These are phyloP conservation scores for Branchinecta lynchi DNA, from an alignment of 1,140 invertebrate genomes.

Conservation along the genomic window DNA sequence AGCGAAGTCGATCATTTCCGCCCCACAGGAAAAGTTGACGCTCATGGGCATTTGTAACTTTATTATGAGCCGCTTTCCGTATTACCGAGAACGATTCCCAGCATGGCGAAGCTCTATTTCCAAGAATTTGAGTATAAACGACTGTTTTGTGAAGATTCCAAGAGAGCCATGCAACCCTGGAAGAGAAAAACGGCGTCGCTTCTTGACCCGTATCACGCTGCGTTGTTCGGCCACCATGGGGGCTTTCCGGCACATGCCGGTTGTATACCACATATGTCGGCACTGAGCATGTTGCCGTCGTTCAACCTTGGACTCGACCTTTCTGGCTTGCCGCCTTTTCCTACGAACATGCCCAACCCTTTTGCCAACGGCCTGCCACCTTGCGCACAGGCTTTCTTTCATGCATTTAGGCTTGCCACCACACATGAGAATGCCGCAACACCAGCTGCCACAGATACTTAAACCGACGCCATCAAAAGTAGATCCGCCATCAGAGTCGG, in stretches of 20 bases:
- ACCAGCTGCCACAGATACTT: not conserved
- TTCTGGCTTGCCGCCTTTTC: not conserved
- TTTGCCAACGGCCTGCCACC: not conserved
- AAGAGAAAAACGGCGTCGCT: slow-evolving; percentile 46
- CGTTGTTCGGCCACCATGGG: slow-evolving; percentile 24
- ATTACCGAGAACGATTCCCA: slow-evolving; percentile 87
- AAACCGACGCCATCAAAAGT: not conserved
- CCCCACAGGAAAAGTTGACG: slow-evolving; percentile 90
- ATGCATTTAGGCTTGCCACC: not conserved
- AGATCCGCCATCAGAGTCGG: not conserved
- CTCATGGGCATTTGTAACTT: slow-evolving; percentile 96
- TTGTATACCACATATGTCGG: not conserved
- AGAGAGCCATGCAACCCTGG: slow-evolving; percentile 94
- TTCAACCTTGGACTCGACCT: not conserved
- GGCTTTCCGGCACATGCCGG: not conserved
- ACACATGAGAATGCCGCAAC: not conserved
- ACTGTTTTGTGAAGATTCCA: slow-evolving; percentile 98
- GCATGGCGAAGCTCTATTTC: slow-evolving; percentile 94
- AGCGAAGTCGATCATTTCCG: slow-evolving; percentile 93
- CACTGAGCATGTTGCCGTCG: not conserved
- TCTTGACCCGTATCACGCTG: slow-evolving; percentile 28
- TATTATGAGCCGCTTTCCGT: slow-evolving; percentile 94
- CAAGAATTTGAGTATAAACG: slow-evolving; percentile 93
- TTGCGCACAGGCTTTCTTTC: not conserved
- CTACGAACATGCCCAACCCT: not conserved